phyloP scores from a whole-genome alignment of 53 echinoderm and acorn worm species.

The Crossaster papposus region DNA sequence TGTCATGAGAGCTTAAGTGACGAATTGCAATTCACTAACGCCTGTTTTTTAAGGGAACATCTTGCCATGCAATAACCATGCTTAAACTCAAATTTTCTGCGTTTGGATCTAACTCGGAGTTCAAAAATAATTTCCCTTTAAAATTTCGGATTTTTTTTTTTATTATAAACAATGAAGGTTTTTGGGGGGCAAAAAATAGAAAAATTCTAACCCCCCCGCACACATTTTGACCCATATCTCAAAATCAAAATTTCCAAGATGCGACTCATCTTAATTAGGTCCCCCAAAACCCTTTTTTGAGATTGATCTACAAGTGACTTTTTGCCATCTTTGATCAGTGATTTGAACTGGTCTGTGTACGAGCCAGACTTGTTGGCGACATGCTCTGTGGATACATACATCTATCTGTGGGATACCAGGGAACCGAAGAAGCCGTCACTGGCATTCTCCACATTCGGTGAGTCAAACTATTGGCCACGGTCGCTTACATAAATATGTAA shows the following conservation, averaged over 20 bases:
- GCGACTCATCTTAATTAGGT: too few species aligned
- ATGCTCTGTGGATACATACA: conserved; percentile 96
- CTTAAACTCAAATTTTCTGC: too few species aligned
- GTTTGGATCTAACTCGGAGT: too few species aligned
- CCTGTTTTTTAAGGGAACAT: background rate
- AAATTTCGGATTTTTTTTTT: too few species aligned
- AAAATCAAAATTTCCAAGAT: too few species aligned
- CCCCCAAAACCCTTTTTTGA: background rate
- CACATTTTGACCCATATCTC: too few species aligned
- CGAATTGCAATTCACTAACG: background rate
- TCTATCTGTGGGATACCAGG: conserved; percentile 95
- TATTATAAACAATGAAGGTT: too few species aligned
- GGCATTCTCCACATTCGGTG: conserved; percentile 91
- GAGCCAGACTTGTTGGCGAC: conserved; percentile 89
- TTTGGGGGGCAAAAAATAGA: too few species aligned
- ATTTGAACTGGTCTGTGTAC: conserved; percentile 94
- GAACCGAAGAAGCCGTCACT: conserved; percentile 81
- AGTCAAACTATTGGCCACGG: conserved; percentile 22
- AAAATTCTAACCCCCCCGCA: too few species aligned
- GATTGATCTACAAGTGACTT: background rate
- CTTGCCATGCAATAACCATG: too few species aligned
- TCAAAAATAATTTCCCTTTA: too few species aligned
- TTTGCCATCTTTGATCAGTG: conserved; percentile 64
- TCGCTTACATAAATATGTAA: background rate
- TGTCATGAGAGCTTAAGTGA: background rate